A percentile compares a stretch with the other conserved stretches of the same genome.
Evolutionary conservation across 2,888 invertebrate species (phyloP).

Genomic region (Acronicta alni): DNA sequence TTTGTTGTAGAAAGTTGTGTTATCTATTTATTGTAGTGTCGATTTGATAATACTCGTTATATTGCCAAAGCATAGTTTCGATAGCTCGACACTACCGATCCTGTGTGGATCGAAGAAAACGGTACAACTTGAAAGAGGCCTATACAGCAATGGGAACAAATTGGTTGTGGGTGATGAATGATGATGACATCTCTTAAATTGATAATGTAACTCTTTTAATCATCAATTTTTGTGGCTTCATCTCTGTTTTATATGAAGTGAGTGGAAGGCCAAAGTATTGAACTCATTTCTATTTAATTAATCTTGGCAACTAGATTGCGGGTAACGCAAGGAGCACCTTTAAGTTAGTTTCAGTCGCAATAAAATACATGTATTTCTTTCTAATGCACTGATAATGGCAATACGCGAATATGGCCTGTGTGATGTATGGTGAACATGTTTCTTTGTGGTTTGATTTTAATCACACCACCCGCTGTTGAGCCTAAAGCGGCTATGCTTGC

Average conservation of each 20-base stretch:
- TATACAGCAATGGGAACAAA: too few species aligned
- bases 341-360: slow-evolving; percentile 47
- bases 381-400: slow-evolving; percentile 29
- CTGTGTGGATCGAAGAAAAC: neutral
- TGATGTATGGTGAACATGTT: slow-evolving; percentile 17
- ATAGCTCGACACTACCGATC: neutral
- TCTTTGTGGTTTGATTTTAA: slow-evolving; percentile 26
- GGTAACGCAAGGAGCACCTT: slow-evolving; percentile 17
- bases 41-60: neutral
- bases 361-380: slow-evolving; percentile 33
- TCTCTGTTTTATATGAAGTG: too few species aligned
- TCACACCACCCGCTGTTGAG: slow-evolving; percentile 4
- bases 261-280: slow-evolving; percentile 8
- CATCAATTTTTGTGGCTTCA: too few species aligned
- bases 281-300: slow-evolving; percentile 31
- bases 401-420: slow-evolving; percentile 35
- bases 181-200: too few species aligned
- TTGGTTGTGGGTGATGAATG: too few species aligned
- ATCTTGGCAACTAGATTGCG: slow-evolving; percentile 30
- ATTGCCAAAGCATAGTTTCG: neutral
- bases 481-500: slow-evolving; percentile 19
- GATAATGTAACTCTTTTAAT: too few species aligned
- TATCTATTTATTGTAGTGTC: slow-evolving; percentile 2
- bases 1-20: slow-evolving; percentile 10
- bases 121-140: too few species aligned